Percentiles rank a stretch among this genome's conserved stretches.
These are phyloP conservation scores for Cephalopachus bancanus DNA, from an alignment of 2,797 vertebrate genomes.

Conservation along the genomic window DNA sequence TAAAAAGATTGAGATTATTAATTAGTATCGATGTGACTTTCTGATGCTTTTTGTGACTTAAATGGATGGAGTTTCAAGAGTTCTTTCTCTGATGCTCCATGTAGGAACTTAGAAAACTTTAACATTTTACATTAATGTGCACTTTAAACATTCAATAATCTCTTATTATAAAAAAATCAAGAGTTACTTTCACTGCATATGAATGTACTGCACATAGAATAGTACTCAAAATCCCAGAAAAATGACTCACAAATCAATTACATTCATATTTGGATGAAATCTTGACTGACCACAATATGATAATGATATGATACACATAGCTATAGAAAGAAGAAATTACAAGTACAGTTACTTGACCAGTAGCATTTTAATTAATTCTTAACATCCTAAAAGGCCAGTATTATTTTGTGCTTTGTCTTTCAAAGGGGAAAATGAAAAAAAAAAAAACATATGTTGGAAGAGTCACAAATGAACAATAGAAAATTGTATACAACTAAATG, in stretches of 20 bases:
- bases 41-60: not conserved
- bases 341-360: not conserved
- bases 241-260: not conserved
- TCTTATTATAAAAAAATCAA: constrained; percentile 1
- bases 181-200: not conserved
- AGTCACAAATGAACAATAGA: not conserved
- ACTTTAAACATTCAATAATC: constrained; percentile 5
- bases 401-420: not conserved
- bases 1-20: not conserved
- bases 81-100: not conserved
- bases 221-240: not conserved
- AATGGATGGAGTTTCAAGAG: not conserved
- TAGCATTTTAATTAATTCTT: not conserved
- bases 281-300: not conserved
- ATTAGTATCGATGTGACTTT: not conserved
- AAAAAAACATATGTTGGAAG: not conserved
- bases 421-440: not conserved
- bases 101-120: not conserved
- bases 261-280: not conserved
- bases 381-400: not conserved
- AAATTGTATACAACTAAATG: not conserved
- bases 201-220: not conserved
- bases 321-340: not conserved
- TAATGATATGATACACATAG: not conserved
- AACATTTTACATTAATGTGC: not conserved